Evolutionary conservation across 2,888 invertebrate genomes (phyloP).

Genomic region (Nomada fucata): DNA sequence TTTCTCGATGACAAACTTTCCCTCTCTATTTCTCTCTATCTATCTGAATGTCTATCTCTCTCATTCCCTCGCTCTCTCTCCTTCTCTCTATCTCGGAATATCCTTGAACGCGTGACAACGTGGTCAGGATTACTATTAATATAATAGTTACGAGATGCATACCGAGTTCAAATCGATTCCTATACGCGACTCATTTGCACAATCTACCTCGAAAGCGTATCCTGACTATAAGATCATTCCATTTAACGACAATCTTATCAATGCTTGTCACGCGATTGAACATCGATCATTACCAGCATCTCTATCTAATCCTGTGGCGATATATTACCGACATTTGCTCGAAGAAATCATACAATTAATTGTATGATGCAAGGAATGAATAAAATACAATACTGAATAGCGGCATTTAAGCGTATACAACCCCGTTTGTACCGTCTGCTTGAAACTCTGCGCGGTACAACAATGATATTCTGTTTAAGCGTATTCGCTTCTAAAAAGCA

Average conservation of each 20-base stretch:
- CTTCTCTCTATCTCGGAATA: slow-evolving; percentile 34
- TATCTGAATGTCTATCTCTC: not conserved
- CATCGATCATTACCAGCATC: not conserved
- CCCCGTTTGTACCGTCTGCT: slow-evolving; percentile 11
- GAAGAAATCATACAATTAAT: too few relatives aligned
- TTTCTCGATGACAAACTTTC: slow-evolving; percentile 64
- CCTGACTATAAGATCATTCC: not conserved
- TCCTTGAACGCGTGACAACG: slow-evolving; percentile 65
- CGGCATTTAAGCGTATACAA: slow-evolving; percentile 2
- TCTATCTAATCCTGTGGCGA: not conserved
- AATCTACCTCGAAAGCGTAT: not conserved
- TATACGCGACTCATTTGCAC: slow-evolving; percentile 27
- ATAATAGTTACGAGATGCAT: slow-evolving; percentile 68
- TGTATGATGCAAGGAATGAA: slow-evolving; percentile 12
- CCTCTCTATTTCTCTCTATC: not conserved
- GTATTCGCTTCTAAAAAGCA: not conserved
- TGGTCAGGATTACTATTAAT: slow-evolving; percentile 72
- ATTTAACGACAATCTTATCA: not conserved
- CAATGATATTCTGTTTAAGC: not conserved
- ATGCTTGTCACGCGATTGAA: too few relatives aligned
- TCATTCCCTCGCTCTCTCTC: too few relatives aligned
- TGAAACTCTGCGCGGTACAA: not conserved
- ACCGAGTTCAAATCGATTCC: slow-evolving; percentile 73
- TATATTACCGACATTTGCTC: not conserved
- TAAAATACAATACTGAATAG: slow-evolving; percentile 14